Conservation (phyloP, 2,113 vertebrate genomes). For the Cyanoramphus novaezelandiae region DNA sequence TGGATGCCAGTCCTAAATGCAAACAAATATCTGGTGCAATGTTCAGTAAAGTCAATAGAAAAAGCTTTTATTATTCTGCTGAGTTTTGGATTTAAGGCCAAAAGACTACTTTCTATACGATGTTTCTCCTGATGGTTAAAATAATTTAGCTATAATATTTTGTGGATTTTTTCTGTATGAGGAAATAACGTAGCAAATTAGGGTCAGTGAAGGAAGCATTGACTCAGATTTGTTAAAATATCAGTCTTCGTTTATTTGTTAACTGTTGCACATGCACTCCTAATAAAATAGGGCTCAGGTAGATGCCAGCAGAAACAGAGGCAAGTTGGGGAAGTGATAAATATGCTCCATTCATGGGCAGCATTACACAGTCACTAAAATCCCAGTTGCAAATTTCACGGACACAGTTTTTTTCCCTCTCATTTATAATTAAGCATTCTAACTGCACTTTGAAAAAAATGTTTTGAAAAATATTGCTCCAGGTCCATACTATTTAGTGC, state of each 20-base stretch:
- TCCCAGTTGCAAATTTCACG: conserved; percentile 4
- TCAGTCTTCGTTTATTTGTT: conserved; percentile 51
- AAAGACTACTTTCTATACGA: neutral
- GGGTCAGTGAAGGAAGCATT: neutral
- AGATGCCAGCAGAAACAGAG: conserved; percentile 30
- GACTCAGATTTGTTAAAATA: conserved; percentile 41
- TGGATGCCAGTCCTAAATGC: neutral
- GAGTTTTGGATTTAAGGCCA: neutral
- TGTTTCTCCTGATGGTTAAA: neutral
- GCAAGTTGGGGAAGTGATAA: conserved; percentile 30
- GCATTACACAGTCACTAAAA: conserved; percentile 31
- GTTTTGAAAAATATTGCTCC: conserved; percentile 26
- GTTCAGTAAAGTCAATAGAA: neutral
- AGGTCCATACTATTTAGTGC: neutral
- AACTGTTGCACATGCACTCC: neutral
- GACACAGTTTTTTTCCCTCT: conserved; percentile 4
- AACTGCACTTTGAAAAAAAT: neutral
- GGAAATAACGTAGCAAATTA: neutral
- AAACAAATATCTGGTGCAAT: neutral
- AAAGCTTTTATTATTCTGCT: neutral
- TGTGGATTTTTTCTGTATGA: neutral
- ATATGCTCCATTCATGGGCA: neutral
- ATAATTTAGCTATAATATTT: neutral
- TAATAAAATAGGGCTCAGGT: conserved; percentile 20
- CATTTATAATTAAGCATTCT: conserved; percentile 35